phyloP scores from a whole-genome alignment of 1,140 invertebrate genomes.

The Pseudomyrmex gracilis region DNA sequence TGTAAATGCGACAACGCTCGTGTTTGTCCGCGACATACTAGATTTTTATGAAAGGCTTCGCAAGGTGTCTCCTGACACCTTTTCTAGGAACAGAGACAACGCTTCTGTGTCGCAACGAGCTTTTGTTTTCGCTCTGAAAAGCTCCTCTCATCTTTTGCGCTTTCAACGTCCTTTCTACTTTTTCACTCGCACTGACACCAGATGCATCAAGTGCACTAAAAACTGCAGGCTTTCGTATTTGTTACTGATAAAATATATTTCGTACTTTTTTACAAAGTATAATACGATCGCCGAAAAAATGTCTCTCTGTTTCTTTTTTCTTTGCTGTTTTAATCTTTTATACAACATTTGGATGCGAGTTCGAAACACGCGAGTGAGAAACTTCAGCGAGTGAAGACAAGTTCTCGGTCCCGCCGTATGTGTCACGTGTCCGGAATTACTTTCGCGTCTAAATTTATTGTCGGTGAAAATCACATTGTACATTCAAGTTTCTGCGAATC shows the following conservation, averaged over 20 bases:
- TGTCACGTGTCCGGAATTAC: conserved; percentile 48
- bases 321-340: not conserved
- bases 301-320: not conserved
- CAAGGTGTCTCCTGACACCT: conserved; percentile 47
- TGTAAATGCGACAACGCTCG: conserved; percentile 30
- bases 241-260: not conserved
- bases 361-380: conserved; percentile 9
- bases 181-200: conserved; percentile 1
- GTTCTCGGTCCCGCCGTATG: not conserved
- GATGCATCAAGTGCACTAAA: not conserved
- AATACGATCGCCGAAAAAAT: not conserved
- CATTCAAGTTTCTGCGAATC: conserved; percentile 55
- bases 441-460: conserved; percentile 54
- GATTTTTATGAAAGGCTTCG: conserved; percentile 55
- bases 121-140: conserved; percentile 57
- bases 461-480: conserved; percentile 71
- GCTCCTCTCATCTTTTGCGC: conserved; percentile 41
- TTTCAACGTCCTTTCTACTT: conserved; percentile 19
- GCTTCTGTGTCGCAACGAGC: conserved; percentile 41
- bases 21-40: conserved; percentile 2
- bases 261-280: no score
- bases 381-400: conserved; percentile 16
- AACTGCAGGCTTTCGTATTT: not conserved
- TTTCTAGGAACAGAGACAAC: conserved; percentile 40
- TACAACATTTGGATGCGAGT: no score